Evolutionary conservation across 2,113 vertebrate genomes (phyloP).

Genomic region (Actenoides hombroni): DNA sequence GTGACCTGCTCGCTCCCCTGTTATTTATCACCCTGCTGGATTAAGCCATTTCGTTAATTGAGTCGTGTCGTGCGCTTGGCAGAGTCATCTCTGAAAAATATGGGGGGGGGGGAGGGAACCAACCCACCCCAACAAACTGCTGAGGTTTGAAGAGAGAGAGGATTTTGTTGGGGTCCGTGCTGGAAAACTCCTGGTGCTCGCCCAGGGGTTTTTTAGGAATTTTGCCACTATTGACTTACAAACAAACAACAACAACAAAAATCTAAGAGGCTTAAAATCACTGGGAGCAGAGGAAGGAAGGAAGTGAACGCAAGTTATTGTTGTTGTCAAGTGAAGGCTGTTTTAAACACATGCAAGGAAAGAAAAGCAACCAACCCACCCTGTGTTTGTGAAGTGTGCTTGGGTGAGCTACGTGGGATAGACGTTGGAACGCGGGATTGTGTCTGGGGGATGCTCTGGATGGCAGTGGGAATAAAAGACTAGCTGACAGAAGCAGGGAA

Average conservation of each 20-base stretch:
- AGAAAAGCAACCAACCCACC: not conserved
- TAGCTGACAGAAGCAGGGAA: not conserved
- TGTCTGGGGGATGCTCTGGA: not conserved
- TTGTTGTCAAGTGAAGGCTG: constrained; percentile 33
- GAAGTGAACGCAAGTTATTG: constrained; percentile 42
- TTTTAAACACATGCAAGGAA: not conserved
- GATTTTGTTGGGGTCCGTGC: not conserved
- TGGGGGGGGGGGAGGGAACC: not conserved
- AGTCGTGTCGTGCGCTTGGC: not conserved
- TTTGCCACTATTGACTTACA: constrained; percentile 18
- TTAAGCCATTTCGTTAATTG: constrained; percentile 30
- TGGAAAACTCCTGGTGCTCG: not conserved
- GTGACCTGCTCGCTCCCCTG: constrained; percentile 30
- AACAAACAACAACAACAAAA: not conserved
- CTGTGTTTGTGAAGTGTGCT: not conserved
- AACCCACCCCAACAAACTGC: not conserved
- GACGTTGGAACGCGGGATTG: not conserved
- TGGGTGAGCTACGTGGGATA: not conserved
- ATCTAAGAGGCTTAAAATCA: not conserved
- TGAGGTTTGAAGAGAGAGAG: constrained; percentile 7
- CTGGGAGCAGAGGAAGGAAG: constrained; percentile 3
- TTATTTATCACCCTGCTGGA: constrained; percentile 34
- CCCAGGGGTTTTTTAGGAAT: constrained; percentile 27
- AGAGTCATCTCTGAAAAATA: not conserved
- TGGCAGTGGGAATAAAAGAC: not conserved